Base-by-base conservation (phyloP, 1,140 invertebrate species). In the Cherax quadricarinatus region DNA sequence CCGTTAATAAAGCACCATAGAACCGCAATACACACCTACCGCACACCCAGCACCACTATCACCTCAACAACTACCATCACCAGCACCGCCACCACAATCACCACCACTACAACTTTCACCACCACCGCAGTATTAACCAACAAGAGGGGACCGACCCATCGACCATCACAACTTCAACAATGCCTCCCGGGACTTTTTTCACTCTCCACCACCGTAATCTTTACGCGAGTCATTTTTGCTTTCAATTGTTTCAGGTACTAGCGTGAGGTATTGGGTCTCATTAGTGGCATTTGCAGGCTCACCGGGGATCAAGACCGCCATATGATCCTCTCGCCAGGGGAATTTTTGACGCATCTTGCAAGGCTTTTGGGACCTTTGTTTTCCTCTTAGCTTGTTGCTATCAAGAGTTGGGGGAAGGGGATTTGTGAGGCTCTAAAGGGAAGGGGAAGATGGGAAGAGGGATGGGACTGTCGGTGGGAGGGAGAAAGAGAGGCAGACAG, bases 111-210 rank as follows among this genome's bases (percentile, higher is more conserved):
- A 9, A 75, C 24, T 30, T 9, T 30, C 70, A 75, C 70, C n/a
- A 30, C 70, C 70, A 75, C 70, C 70, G 30, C 70, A 30, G n/a
- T 75, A 75, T 75, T 75, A 75, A n/a, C 70, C 24, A 75, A 75
- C n/a, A 7, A n/a, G 21, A 21, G 6, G 70, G 62, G 62, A 66
- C 62, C 62, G 9, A 57, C 62, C 62, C 14, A 75, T 5, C 21
- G 62, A 57, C 83, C 83, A 70, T 85, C 48, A 70, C 83, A 85
- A 85, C 83, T 85, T 49, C 60, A 85, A 85, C 83, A 85, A 85
- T 85, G 21, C 53, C 53, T 57, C 53, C 53, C 53, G 9, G 9
- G 53, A 57, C 53, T 57, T 57, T 57, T 41, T 57, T 14, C 53
- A 14, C 53, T 57, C 53, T 57, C 53, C 53, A 9, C 70, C n/a